Base-by-base conservation (phyloP, 2,797 vertebrate genomes). In the Pseudotriccus pelzelni region DNA sequence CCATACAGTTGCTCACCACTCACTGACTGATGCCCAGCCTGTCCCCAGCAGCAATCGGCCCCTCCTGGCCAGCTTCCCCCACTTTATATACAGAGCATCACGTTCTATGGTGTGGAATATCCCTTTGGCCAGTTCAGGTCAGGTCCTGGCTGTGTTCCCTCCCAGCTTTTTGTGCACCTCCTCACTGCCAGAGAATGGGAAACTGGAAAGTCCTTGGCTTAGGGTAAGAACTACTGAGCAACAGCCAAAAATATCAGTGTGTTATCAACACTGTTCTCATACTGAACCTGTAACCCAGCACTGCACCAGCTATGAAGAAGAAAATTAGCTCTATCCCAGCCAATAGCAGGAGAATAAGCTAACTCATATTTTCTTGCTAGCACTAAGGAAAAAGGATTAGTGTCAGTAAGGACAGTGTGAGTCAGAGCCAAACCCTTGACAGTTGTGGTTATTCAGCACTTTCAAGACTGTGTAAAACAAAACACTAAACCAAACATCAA, bases 361-460 rank as follows among this genome's bases (percentile, higher is more conserved):
- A 50, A 59, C n/a, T 17, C 3, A 0, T 16, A 10, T 47, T 80
- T 83, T 69, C 36, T 47, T 69, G 70, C 72, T 18, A 64, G 28
- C 32, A 28, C 11, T 80, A 56, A 69, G 47, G 55, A 76, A 84
- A 89, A 69, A 6, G 30, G 19, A 32, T 66, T 67, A 28, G 37
- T 3, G 0, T 56, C 47, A 49, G 24, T 2, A 46, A 49, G 20
- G 66, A 56, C 12, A 32, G 49, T n/a, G 25, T 21, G 23, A 80
- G 47, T 39, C 68, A 58, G 5, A 83, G 76, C 32, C 72, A 91
- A 88, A 52, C 37, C 10, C 68, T 77, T 37, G 12, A 14, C 32
- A 36, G 15, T 0, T 46, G 16, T 22, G 6, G 30, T 36, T 46
- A 50, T 3, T 49, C 60, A 81, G 6, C 0, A 0, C 55, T 72